Percentiles rank a stretch among this genome's conserved stretches.
Evolutionary conservation across 1,140 invertebrate genomes (phyloP).

Genomic region (Homalodisca vitripennis): DNA sequence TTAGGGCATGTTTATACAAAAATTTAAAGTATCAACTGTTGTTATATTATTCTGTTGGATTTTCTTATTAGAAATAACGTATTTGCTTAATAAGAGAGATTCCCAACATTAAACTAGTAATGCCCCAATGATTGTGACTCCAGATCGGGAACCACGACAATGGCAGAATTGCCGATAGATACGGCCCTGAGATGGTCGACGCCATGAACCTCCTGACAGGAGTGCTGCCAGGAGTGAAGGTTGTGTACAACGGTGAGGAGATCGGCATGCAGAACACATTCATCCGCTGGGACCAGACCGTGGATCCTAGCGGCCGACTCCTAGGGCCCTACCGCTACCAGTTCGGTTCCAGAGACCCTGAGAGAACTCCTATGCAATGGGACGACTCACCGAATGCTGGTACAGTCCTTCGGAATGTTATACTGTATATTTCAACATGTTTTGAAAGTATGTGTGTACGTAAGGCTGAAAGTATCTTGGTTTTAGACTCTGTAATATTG

Average conservation of each 20-base stretch:
- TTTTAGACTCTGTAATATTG: too few species aligned
- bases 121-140: too few species aligned
- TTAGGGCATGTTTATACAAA: too few species aligned
- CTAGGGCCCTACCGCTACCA: conserved; percentile 46
- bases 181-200: conserved; percentile 62
- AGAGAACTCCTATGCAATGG: conserved; percentile 77
- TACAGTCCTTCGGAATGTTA: too few species aligned
- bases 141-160: conserved; percentile 77
- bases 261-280: conserved; percentile 69
- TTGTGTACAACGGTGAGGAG: conserved; percentile 78
- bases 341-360: conserved; percentile 59
- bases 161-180: conserved; percentile 61
- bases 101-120: too few species aligned
- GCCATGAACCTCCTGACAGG: conserved; percentile 71
- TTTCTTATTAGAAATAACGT: too few species aligned
- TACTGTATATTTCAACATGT: too few species aligned
- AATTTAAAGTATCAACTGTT: too few species aligned
- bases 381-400: conserved; percentile 43
- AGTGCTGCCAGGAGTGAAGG: conserved; percentile 69
- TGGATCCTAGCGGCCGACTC: conserved; percentile 48
- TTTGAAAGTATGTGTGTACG: too few species aligned
- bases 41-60: too few species aligned
- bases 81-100: too few species aligned
- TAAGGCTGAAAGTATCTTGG: too few species aligned
- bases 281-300: conserved; percentile 55